Conservation (phyloP, 2,888 invertebrate species). For the Plemyria rubiginata region DNA sequence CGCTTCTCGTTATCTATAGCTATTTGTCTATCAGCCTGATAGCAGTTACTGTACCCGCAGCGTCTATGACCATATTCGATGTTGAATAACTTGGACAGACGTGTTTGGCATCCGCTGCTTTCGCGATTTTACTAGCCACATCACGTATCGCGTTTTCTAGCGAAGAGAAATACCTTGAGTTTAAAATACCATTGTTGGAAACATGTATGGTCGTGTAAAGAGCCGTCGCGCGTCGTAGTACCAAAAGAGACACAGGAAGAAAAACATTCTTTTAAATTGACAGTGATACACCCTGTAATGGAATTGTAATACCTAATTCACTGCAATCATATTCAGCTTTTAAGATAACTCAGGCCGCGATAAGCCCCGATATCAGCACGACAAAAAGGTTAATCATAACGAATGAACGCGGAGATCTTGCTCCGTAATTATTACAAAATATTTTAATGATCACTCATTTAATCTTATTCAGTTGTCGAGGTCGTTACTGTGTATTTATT, state of each 20-base stretch:
- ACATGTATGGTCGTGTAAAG: constrained; percentile 47
- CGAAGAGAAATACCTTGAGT: constrained; percentile 53
- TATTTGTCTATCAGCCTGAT: constrained; percentile 33
- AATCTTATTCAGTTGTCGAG: constrained; percentile 55
- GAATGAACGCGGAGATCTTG: constrained; percentile 34
- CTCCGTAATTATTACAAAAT: constrained; percentile 51
- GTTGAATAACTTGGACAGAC: constrained; percentile 55
- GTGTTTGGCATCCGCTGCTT: constrained; percentile 56
- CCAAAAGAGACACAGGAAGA: constrained; percentile 14
- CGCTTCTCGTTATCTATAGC: constrained; percentile 24
- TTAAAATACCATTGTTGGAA: constrained; percentile 62
- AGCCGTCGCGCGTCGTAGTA: constrained; percentile 30
- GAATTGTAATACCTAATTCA: constrained; percentile 14
- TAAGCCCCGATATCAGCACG: constrained; percentile 29
- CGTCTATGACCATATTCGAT: constrained; percentile 63
- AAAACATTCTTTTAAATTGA: constrained; percentile 12
- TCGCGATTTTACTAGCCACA: constrained; percentile 57
- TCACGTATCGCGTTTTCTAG: constrained; percentile 66
- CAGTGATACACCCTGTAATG: constrained; percentile 14
- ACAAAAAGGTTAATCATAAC: constrained; percentile 32
- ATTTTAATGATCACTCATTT: constrained; percentile 63
- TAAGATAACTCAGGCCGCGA: constrained; percentile 25
- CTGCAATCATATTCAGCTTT: constrained; percentile 20
- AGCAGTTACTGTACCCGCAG: constrained; percentile 50
- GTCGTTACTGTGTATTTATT: constrained; percentile 64